These are phyloP conservation scores for Andrena bicolor DNA, from an alignment of 2,888 invertebrate species.

Conservation along the genomic window DNA sequence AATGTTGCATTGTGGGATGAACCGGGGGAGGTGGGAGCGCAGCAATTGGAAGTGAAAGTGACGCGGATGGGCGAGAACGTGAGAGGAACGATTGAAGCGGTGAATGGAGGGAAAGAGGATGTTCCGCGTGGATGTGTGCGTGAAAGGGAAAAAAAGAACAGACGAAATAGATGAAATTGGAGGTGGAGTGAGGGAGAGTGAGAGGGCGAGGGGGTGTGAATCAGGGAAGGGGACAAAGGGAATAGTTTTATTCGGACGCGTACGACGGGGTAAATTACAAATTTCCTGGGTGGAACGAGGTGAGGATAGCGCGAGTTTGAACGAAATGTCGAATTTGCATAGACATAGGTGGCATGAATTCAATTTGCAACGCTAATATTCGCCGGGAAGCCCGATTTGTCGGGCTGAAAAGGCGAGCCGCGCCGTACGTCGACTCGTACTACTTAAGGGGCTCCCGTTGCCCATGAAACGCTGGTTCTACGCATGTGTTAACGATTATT, in stretches of 20 bases:
- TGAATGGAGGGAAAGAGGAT: neutral
- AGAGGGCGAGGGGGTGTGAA: neutral
- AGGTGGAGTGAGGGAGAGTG: neutral
- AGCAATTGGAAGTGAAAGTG: slow-evolving; percentile 40
- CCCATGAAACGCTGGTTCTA: no score
- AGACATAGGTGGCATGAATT: slow-evolving; percentile 13
- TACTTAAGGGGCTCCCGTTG: no score
- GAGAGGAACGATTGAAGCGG: slow-evolving; percentile 35
- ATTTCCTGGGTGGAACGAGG: slow-evolving; percentile 5
- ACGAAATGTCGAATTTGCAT: slow-evolving; percentile 2
- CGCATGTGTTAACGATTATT: no score
- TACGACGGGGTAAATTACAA: slow-evolving; percentile 7
- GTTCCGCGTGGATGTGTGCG: neutral
- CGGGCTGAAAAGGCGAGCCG: neutral
- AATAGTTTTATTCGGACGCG: slow-evolving; percentile 13
- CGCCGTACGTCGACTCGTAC: neutral
- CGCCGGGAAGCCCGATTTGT: neutral
- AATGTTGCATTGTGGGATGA: slow-evolving; percentile 2
- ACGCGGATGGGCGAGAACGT: slow-evolving; percentile 43
- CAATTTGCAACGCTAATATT: slow-evolving; percentile 27
- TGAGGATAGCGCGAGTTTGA: neutral
- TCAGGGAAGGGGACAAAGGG: neutral
- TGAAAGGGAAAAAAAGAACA: slow-evolving; percentile 5
- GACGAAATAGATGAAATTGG: slow-evolving; percentile 22
- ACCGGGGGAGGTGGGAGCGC: neutral